These are phyloP conservation scores for Catharus bicknelli DNA, from an alignment of 2,113 vertebrate genomes.

Conservation along the genomic window DNA sequence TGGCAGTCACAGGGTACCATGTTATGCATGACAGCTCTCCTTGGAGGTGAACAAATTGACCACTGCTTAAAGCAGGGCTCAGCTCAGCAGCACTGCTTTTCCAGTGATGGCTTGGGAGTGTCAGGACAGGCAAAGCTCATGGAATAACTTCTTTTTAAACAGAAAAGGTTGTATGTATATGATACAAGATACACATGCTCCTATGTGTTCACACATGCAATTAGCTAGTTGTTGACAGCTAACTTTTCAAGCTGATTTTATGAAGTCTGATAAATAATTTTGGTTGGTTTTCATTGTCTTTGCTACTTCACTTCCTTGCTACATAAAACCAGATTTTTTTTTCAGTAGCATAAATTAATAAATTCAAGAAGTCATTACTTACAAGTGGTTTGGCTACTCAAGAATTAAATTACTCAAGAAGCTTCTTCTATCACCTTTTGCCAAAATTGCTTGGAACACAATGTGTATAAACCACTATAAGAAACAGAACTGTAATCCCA, in stretches of 20 bases:
- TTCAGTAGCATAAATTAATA: not conserved
- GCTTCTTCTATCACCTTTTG: constrained; percentile 16
- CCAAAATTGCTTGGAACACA: constrained; percentile 34
- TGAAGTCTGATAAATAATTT: not conserved
- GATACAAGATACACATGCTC: not conserved
- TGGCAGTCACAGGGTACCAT: not conserved
- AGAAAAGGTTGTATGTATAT: not conserved
- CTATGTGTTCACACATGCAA: not conserved
- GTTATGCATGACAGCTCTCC: not conserved
- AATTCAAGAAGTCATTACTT: constrained; percentile 10
- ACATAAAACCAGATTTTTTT: not conserved
- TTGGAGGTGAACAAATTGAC: not conserved
- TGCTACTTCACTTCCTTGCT: not conserved
- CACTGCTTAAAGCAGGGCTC: not conserved
- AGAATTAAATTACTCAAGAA: constrained; percentile 4
- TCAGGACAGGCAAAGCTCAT: not conserved
- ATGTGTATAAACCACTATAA: not conserved
- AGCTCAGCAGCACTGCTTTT: not conserved
- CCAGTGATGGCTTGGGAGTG: not conserved
- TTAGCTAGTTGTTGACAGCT: not conserved
- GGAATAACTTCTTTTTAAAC: not conserved
- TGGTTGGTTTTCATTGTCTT: not conserved
- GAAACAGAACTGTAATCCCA: constrained; percentile 25
- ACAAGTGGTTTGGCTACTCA: not conserved
- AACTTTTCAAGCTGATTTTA: not conserved